Base-by-base conservation (phyloP, 1,140 invertebrate species). In the Tetramorium alpestre region DNA sequence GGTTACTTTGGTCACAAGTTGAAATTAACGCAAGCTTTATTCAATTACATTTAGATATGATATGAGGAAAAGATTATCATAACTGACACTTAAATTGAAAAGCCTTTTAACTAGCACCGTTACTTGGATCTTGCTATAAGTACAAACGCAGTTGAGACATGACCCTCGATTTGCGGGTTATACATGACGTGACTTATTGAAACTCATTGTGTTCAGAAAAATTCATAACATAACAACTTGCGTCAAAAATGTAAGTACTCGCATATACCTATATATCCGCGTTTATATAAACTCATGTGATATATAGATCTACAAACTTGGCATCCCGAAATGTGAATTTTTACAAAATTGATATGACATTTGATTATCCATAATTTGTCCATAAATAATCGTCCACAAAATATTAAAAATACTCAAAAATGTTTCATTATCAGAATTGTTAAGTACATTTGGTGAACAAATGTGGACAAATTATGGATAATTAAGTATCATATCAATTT, bases 41-140 rank as follows among this genome's bases (percentile, higher is more conserved):
- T 41, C n/a, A 33, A 65, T 51, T 64, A 67, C 28, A n/a, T 13
- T 33, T 28, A 49, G 41, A 49, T 65, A 49, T 33, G 18, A 56
- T 75, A 22, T 13, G 41, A 69, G 62, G 13, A 65, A 60, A 51
- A 33, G 70, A 81, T 77, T 56, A 49, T 77, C 44, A 28, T 58
- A 64, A 84, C 82, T 72, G 70, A 41, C 60, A 25, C 25, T 67
- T 51, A 16, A 33, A 54, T 73, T 80, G 75, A 88, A 88, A 76
- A 81, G 87, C 85, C 69, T 76, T 87, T 82, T 69, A 88, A 58
- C 51, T 28, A 38, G 44, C 85, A 87, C 87, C 85, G 87, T 88
- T 88, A 88, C 28, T 33, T 33, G 73, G 18, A 72, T 10, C 69
- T 28, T 25, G 60, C n/a, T 38, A 28, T 13, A 28, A 49, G 49